A percentile compares a stretch with the other conserved stretches of the same genome.
phyloP scores from a whole-genome alignment of 2,797 vertebrate species.

The Antrozous pallidus region DNA sequence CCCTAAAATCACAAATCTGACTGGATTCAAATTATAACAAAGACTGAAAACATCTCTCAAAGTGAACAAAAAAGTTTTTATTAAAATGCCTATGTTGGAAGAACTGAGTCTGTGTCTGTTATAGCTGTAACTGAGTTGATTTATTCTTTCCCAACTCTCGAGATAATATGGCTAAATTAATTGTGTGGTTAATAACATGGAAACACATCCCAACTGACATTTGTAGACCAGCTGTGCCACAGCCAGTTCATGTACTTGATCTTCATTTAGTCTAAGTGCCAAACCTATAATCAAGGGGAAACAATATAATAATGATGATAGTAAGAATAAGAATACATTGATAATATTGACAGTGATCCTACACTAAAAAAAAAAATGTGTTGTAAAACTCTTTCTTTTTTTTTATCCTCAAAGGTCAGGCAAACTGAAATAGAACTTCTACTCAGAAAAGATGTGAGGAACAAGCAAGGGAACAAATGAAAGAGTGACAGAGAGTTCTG shows the following conservation, averaged over 20 bases:
- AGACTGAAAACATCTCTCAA: slow-evolving; percentile 37
- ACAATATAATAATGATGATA: neutral
- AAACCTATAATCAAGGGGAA: neutral
- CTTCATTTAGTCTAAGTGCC: neutral
- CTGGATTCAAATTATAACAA: slow-evolving; percentile 37
- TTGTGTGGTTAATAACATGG: neutral
- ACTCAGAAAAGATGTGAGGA: neutral
- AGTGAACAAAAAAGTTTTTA: neutral
- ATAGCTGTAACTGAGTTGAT: neutral
- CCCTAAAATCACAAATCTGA: slow-evolving; percentile 45
- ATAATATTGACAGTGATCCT: neutral
- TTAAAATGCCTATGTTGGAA: neutral
- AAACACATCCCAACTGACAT: neutral
- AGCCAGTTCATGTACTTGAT: neutral
- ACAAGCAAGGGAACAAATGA: neutral
- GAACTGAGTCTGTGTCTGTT: neutral
- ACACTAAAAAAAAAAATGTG: neutral
- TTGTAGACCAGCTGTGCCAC: neutral
- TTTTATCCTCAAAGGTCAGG: neutral
- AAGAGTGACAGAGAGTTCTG: neutral
- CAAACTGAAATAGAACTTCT: neutral
- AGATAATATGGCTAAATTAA: neutral
- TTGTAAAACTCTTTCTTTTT: neutral
- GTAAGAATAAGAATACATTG: slow-evolving; percentile 4
- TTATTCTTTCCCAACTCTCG: neutral